Percentiles rank a stretch among this genome's conserved stretches.
Evolutionary conservation across 2,888 invertebrate genomes (phyloP).

Genomic region (Tipula confusa): DNA sequence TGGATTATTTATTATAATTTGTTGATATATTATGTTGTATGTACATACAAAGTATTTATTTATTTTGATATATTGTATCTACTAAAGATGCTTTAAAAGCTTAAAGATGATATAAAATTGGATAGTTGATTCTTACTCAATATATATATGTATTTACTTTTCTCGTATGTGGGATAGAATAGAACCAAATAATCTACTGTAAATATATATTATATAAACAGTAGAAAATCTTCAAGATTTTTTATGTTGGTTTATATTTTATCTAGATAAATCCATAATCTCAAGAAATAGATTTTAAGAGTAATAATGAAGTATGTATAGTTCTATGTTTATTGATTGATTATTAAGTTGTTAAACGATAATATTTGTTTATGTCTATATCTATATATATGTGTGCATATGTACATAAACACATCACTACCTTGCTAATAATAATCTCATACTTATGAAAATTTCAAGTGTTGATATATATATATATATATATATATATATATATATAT

Average conservation of each 20-base stretch:
- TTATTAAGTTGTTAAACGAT: neutral
- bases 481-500: too few relatives aligned
- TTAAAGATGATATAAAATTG: neutral
- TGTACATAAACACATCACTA: neutral
- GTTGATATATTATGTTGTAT: neutral
- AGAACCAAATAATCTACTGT: neutral
- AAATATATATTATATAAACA: neutral
- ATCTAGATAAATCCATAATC: constrained; percentile 20
- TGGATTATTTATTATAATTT: constrained; percentile 20
- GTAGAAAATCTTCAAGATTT: neutral
- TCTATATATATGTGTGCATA: too few relatives aligned
- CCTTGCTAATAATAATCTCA: too few relatives aligned
- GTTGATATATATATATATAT: too few relatives aligned
- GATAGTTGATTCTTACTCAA: neutral
- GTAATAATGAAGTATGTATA: neutral
- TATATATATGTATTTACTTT: neutral
- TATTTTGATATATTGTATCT: neutral
- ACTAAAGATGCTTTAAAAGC: neutral
- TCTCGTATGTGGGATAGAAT: neutral
- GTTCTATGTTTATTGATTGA: neutral
- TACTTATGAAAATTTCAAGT: neutral
- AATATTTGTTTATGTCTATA: neutral
- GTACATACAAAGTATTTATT: neutral
- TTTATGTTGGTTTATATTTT: neutral
- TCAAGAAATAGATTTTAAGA: neutral